Conservation (phyloP, 2,113 vertebrate species). For the Tachysurus vachellii region DNA sequence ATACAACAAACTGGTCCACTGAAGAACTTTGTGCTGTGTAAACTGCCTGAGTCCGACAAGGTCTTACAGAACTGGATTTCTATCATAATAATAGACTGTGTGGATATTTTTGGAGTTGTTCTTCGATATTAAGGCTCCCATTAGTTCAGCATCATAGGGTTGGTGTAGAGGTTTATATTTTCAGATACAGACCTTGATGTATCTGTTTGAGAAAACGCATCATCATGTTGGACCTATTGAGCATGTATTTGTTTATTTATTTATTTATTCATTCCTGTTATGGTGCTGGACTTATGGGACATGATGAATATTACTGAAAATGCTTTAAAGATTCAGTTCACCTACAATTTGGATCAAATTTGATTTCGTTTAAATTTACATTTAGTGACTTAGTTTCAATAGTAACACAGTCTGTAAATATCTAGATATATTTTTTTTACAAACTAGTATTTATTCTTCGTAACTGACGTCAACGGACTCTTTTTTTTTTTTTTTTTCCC, state of each 20-base stretch:
- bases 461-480: not conserved
- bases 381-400: not conserved
- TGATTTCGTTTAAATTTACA: not conserved
- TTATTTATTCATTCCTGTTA: too few relatives aligned
- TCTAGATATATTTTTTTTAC: too few relatives aligned
- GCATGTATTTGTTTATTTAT: not conserved
- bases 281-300: not conserved
- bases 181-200: not conserved
- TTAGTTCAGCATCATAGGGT: not conserved
- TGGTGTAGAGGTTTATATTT: not conserved
- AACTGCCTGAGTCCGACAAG: not conserved
- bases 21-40: constrained; percentile 5
- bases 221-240: not conserved
- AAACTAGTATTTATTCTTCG: too few relatives aligned
- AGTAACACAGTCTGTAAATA: not conserved
- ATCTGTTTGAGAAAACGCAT: not conserved
- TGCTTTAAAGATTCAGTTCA: not conserved
- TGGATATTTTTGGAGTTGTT: not conserved
- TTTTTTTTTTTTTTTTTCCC: not conserved
- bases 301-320: not conserved
- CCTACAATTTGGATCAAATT: not conserved
- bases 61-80: not conserved
- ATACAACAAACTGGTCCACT: not conserved
- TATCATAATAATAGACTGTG: not conserved
- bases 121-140: not conserved